Evolutionary conservation across 2,113 vertebrate genomes (phyloP), one percentile per base, ranked within the genome.

Genomic region (Thermophis baileyi): DNA sequence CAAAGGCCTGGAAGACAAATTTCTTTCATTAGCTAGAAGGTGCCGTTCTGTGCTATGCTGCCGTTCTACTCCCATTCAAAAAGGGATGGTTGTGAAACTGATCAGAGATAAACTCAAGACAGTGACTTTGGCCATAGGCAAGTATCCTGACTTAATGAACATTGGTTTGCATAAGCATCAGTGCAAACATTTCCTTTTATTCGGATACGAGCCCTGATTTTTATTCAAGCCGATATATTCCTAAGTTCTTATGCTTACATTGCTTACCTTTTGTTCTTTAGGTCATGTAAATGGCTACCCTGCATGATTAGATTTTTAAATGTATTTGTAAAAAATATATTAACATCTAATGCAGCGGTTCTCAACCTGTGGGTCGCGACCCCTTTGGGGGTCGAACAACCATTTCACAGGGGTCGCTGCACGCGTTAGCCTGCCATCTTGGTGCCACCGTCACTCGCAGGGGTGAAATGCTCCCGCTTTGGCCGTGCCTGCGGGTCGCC

Each of bases 71-170:
- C 99, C 99, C 0, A 97, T 99, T 90, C 99, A 99, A 97, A 99
- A 99, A 97, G 99, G 99, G 97, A 99, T 99, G 98, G 99, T 99
- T 94, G 99, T 99, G 93, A 99, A 99, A 96, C 97, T 99, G 93
- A 99, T 99, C 95, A 98, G 99, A 91, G 98, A 98, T 97, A 99
- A 99, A 95, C 98, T 99, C 87, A 99, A 98, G 97, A 99, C 99
- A 96, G 99, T 99, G 99, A 99, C 99, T 1, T 96, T 99, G 95
- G 99, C 99, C 91, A 99, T 99, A 97, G 99, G 99, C 98, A 96
- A 97, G 95, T 95, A 96, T n/a, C 51, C 94, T 44, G 0, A 0
- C 91, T 96, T 94, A 89, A 95, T 91, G 20, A 74, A 50, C 0
- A 8, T 40, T 88, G 6, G 20, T 22, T 93, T 93, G 22, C 50